Evolutionary conservation across 1,140 invertebrate genomes (phyloP).

Genomic region (Planococcus citri): DNA sequence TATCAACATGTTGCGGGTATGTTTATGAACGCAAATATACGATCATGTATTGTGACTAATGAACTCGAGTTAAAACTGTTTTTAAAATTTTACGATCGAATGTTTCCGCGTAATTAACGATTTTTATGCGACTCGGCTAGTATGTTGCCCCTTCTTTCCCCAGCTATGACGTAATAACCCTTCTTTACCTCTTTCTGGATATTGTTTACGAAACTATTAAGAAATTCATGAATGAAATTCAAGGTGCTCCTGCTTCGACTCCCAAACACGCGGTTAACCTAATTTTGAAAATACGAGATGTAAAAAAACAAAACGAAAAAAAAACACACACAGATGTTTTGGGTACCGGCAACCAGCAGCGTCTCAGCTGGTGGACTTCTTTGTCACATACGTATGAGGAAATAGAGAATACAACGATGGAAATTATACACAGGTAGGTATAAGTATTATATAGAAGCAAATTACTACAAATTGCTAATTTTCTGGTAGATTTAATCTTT

Average conservation of each 20-base stretch:
- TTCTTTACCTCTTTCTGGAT: background rate
- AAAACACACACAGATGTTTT: too few relatives aligned
- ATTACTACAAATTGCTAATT: background rate
- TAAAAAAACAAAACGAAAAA: too few relatives aligned
- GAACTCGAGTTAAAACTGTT: too few relatives aligned
- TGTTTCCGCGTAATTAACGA: background rate
- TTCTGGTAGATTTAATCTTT: background rate
- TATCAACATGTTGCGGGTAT: too few relatives aligned
- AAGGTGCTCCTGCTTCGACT: too few relatives aligned
- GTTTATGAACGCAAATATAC: too few relatives aligned
- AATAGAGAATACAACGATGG: background rate
- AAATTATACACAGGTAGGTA: too few relatives aligned
- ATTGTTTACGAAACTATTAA: background rate
- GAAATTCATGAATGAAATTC: background rate
- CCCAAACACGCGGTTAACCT: background rate
- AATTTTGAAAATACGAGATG: background rate
- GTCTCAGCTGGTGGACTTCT: too few relatives aligned
- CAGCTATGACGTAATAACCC: background rate
- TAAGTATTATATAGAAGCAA: too few relatives aligned
- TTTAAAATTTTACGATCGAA: background rate
- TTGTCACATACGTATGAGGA: background rate
- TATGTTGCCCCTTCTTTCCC: too few relatives aligned
- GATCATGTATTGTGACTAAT: too few relatives aligned
- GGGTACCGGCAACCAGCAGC: too few relatives aligned
- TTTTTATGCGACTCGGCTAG: background rate